Percentiles rank a stretch among this genome's conserved stretches.
These are phyloP conservation scores for Halictus quadricinctus DNA, from an alignment of 2,888 invertebrate genomes.

Conservation along the genomic window DNA sequence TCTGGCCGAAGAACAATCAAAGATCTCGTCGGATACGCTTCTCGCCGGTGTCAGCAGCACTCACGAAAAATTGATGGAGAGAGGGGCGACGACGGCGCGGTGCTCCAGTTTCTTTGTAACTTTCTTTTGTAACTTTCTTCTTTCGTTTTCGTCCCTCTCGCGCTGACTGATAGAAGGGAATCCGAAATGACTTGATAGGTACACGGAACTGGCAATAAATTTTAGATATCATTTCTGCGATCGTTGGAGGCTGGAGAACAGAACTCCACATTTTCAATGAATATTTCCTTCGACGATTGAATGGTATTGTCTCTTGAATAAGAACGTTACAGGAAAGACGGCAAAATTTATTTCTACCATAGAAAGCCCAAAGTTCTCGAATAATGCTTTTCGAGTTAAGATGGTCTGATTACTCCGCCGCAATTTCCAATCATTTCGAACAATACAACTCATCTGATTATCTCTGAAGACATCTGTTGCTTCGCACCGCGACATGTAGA, in stretches of 20 bases:
- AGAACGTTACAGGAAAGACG: background rate
- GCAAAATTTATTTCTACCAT: background rate
- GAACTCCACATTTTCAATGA: background rate
- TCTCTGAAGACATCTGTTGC: background rate
- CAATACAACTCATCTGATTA: background rate
- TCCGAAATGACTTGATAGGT: slow-evolving; percentile 1
- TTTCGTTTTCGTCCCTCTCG: background rate
- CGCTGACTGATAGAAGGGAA: slow-evolving; percentile 19
- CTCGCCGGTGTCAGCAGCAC: background rate
- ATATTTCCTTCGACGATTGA: background rate
- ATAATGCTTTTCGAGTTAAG: background rate
- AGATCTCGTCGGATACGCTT: background rate
- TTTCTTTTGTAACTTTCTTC: background rate
- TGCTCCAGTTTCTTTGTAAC: background rate
- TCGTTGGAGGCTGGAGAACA: background rate
- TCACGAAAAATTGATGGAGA: slow-evolving; percentile 15
- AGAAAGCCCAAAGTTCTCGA: background rate
- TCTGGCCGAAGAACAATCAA: background rate
- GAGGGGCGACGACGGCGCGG: background rate
- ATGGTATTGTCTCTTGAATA: background rate
- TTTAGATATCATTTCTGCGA: background rate
- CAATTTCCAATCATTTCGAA: background rate
- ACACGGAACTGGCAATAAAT: slow-evolving; percentile 2
- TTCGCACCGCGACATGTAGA: background rate
- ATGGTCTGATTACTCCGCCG: background rate